Evolutionary conservation across 2,797 vertebrate species (phyloP).

Genomic region (Cynopterus sphinx): DNA sequence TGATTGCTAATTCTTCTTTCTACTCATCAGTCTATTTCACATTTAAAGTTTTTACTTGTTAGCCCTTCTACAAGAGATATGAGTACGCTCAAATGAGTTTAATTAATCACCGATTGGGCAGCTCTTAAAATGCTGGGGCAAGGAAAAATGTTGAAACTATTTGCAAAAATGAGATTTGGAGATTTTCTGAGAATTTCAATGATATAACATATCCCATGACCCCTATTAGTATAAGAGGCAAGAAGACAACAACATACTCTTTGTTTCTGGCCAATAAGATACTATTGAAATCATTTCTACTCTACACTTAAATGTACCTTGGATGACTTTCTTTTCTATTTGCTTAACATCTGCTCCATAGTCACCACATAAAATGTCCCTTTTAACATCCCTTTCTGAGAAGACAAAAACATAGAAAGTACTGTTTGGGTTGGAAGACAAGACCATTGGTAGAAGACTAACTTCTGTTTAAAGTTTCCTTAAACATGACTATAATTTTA

Average conservation of each 20-base stretch:
- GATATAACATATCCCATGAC: not conserved
- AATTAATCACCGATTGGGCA: not conserved
- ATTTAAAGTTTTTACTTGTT: not conserved
- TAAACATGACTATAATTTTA: not conserved
- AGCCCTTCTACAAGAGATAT: too few relatives aligned
- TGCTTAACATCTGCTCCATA: not conserved
- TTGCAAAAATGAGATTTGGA: not conserved
- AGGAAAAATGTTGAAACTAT: not conserved
- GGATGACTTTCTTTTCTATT: not conserved
- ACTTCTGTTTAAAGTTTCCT: not conserved
- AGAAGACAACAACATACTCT: not conserved
- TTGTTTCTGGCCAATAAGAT: not conserved
- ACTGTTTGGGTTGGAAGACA: not conserved
- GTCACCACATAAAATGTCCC: not conserved
- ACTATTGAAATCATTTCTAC: not conserved
- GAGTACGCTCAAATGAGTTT: not conserved
- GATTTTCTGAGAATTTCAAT: not conserved
- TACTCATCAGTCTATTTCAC: not conserved
- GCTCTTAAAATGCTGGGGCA: not conserved
- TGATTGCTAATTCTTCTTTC: not conserved
- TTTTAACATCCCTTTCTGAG: not conserved
- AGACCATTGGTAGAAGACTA: not conserved
- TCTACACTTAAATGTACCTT: too few relatives aligned
- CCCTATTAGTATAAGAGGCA: not conserved
- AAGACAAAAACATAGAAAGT: constrained; percentile 8